Percentiles rank a stretch among this genome's conserved stretches.
These are phyloP conservation scores for Nyctereutes procyonoides DNA, from an alignment of 2,113 vertebrate species.

Conservation along the genomic window DNA sequence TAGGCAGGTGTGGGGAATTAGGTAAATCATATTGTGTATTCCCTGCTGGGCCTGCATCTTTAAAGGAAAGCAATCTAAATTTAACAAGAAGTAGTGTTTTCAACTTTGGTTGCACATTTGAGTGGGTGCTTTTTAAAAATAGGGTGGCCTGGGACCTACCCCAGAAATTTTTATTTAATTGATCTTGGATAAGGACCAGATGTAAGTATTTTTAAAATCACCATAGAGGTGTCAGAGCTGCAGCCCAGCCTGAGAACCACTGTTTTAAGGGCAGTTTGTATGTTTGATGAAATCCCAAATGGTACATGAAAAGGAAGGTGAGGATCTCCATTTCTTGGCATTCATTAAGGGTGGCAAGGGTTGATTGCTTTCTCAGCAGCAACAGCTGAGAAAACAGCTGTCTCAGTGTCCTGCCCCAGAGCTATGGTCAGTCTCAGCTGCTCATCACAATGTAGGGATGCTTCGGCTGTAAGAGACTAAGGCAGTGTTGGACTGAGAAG, in stretches of 20 bases:
- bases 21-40: background rate
- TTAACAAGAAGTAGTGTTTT: conserved; percentile 44
- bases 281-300: background rate
- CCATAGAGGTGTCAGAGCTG: background rate
- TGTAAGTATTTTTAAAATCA: background rate
- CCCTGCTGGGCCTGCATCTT: background rate
- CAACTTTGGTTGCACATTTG: background rate
- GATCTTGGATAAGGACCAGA: background rate
- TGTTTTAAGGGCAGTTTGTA: background rate
- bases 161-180: conserved; percentile 24
- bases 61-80: conserved; percentile 17
- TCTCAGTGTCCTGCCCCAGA: background rate
- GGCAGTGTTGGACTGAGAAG: background rate
- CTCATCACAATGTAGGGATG: background rate
- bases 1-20: background rate
- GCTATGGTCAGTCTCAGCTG: background rate
- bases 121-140: background rate
- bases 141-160: background rate
- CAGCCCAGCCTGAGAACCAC: background rate
- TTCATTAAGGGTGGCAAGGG: background rate
- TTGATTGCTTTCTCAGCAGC: background rate
- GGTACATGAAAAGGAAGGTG: background rate
- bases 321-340: background rate
- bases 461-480: background rate
- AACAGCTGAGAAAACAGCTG: background rate